A percentile compares a stretch with the other conserved stretches of the same genome.
Conservation (phyloP, 1,140 invertebrate species). For the Drosophila kohkoa region DNA sequence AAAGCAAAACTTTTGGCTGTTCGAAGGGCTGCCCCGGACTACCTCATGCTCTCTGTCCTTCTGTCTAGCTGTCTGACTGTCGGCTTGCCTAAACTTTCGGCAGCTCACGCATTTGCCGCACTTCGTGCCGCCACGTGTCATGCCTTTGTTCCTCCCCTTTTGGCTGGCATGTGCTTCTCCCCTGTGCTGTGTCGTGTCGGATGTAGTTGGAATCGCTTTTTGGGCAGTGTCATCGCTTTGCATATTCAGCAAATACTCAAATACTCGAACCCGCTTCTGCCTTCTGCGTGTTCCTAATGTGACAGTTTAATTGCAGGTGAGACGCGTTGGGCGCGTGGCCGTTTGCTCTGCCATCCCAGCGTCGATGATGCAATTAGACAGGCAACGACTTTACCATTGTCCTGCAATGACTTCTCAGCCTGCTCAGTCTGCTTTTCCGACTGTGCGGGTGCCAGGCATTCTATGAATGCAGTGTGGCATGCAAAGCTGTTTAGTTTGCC, state of each 20-base stretch:
- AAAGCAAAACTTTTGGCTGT: slow-evolving; percentile 72
- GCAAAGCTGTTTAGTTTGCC: slow-evolving; percentile 40
- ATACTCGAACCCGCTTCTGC: not conserved
- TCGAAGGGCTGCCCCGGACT: slow-evolving; percentile 49
- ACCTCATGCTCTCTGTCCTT: not conserved
- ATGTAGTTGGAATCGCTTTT: slow-evolving; percentile 73
- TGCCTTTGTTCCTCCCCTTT: slow-evolving; percentile 27
- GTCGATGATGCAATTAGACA: slow-evolving; percentile 76
- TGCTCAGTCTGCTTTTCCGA: not conserved
- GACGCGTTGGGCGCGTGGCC: slow-evolving; percentile 69
- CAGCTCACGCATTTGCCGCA: slow-evolving; percentile 18
- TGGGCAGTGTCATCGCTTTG: slow-evolving; percentile 73
- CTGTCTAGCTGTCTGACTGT: not conserved
- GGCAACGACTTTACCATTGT: slow-evolving; percentile 77
- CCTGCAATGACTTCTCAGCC: slow-evolving; percentile 68
- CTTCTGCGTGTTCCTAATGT: slow-evolving; percentile 68
- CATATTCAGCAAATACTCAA: slow-evolving; percentile 17
- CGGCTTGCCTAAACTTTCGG: slow-evolving; percentile 45
- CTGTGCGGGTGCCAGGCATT: slow-evolving; percentile 24
- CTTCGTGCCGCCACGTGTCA: slow-evolving; percentile 54
- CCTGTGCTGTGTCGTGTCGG: slow-evolving; percentile 7
- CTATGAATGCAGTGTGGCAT: slow-evolving; percentile 51
- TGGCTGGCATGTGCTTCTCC: not conserved
- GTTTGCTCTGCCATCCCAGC: slow-evolving; percentile 50
- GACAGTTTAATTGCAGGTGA: slow-evolving; percentile 84